These are phyloP conservation scores for Subacronicta megacephala DNA, from an alignment of 2,888 invertebrate genomes.

Conservation along the genomic window DNA sequence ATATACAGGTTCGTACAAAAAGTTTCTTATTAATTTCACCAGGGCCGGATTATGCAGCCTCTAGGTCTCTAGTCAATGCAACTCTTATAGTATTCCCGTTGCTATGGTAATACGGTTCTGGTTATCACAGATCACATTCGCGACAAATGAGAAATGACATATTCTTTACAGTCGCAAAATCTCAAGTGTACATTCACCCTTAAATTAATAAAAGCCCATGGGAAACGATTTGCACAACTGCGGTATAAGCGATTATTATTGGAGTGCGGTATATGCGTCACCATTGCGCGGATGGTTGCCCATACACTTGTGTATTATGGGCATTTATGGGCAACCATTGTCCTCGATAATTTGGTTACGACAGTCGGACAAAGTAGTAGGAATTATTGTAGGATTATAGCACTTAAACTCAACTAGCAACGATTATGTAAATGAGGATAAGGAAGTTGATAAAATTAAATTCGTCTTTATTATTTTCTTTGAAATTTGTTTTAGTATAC, in stretches of 20 bases:
- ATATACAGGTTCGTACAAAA: too few species aligned
- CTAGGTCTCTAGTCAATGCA: too few species aligned
- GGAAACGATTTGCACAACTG: conserved; percentile 70
- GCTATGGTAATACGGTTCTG: too few species aligned
- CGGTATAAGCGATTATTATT: conserved; percentile 60
- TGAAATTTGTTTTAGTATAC: too few species aligned
- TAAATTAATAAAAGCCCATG: conserved; percentile 60
- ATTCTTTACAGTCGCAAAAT: conserved; percentile 24
- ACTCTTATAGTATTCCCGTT: too few species aligned
- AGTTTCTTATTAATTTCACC: too few species aligned
- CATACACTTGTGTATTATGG: conserved; percentile 60
- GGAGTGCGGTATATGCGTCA: conserved; percentile 39
- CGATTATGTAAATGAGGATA: not conserved
- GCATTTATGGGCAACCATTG: conserved; percentile 45
- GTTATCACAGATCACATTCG: too few species aligned
- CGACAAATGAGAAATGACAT: not conserved
- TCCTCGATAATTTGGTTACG: conserved; percentile 42
- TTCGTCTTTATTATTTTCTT: too few species aligned
- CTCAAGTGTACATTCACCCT: conserved; percentile 45
- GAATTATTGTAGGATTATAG: conserved; percentile 20
- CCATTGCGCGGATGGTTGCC: conserved; percentile 65
- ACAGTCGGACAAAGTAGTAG: conserved; percentile 30
- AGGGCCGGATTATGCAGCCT: too few species aligned
- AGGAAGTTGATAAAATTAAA: not conserved
- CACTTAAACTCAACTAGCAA: too few species aligned